A percentile compares a stretch with the other conserved stretches of the same genome.
phyloP scores from a whole-genome alignment of 1,140 invertebrate species.

The Ceratoteleas bidentatus region DNA sequence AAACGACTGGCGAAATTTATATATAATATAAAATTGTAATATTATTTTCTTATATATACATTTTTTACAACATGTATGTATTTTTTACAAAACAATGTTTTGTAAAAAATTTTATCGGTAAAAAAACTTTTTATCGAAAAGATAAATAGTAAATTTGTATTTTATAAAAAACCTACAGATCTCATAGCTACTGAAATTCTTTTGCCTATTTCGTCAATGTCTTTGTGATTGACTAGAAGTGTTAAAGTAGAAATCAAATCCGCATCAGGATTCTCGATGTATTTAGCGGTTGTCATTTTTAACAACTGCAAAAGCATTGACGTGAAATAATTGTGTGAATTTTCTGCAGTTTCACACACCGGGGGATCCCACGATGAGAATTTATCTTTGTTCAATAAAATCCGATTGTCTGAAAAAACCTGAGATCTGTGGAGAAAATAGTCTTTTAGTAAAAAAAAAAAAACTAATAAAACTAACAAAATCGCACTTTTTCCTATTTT shows the following conservation, averaged over 20 bases:
- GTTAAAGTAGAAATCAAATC: constrained; percentile 62
- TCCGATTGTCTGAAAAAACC: constrained; percentile 82
- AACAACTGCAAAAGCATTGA: constrained; percentile 67
- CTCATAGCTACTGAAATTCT: constrained; percentile 87
- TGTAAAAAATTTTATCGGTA: too few species aligned
- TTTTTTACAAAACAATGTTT: too few species aligned
- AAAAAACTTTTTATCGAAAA: too few species aligned
- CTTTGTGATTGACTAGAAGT: constrained; percentile 74
- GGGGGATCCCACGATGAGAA: constrained; percentile 88
- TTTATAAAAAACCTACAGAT: constrained; percentile 80
- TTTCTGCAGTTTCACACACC: constrained; percentile 82
- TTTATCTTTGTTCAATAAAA: constrained; percentile 83
- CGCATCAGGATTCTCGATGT: constrained; percentile 54
- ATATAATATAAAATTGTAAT: too few species aligned
- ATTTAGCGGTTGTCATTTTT: constrained; percentile 42
- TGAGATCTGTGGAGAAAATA: constrained; percentile 77
- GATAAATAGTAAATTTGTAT: too few species aligned
- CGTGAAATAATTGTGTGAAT: constrained; percentile 78
- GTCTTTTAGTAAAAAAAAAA: constrained; percentile 2
- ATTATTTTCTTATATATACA: too few species aligned
- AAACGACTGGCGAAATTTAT: too few species aligned
- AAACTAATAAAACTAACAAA: too few species aligned
- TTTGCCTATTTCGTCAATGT: constrained; percentile 88
- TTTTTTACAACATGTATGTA: too few species aligned
- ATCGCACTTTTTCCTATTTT: neutral